phyloP scores from a whole-genome alignment of 30 jellyfish, hydroid and myxozoan genomes.

The Chrysaora quinquecirrha region DNA sequence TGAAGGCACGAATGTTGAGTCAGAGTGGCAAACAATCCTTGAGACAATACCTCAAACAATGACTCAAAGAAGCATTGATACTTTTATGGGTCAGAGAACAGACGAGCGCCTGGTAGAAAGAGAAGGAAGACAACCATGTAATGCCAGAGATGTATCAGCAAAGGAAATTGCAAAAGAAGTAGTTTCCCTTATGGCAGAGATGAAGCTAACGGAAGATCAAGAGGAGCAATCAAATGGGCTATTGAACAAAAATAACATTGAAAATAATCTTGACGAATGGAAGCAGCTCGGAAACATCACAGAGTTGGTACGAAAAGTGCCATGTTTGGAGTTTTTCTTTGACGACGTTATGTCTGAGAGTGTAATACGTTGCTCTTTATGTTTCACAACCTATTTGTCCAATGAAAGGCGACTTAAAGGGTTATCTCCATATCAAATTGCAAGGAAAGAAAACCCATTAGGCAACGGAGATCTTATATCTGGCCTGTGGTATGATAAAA shows the following conservation, averaged over 20 bases:
- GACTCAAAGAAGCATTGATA: too few relatives aligned
- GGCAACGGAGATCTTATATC: constrained; percentile 21
- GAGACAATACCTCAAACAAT: too few relatives aligned
- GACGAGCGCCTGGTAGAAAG: too few relatives aligned
- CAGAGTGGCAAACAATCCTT: too few relatives aligned
- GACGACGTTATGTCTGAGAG: background rate
- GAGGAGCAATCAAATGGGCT: constrained; percentile 7
- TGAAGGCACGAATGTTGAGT: too few relatives aligned
- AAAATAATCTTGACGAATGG: constrained; percentile 29
- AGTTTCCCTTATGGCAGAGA: constrained; percentile 14
- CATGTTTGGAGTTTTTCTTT: background rate
- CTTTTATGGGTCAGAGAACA: too few relatives aligned
- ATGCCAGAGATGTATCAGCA: too few relatives aligned
- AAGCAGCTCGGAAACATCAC: background rate
- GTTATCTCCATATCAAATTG: constrained; percentile 15
- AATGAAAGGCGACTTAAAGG: constrained; percentile 10
- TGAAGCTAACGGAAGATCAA: constrained; percentile 15
- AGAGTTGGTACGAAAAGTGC: constrained; percentile 9
- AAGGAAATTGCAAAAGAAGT: constrained; percentile 28
- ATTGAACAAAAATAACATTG: background rate
- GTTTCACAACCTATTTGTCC: constrained; percentile 1
- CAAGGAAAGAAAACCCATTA: constrained; percentile 17
- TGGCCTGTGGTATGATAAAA: constrained; percentile 11
- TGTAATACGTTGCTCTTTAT: background rate
- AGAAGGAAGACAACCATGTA: too few relatives aligned